Evolutionary conservation across 2,113 vertebrate genomes (phyloP), one percentile per base, ranked within the genome.

Genomic region (Ancistrus triradiatus): DNA sequence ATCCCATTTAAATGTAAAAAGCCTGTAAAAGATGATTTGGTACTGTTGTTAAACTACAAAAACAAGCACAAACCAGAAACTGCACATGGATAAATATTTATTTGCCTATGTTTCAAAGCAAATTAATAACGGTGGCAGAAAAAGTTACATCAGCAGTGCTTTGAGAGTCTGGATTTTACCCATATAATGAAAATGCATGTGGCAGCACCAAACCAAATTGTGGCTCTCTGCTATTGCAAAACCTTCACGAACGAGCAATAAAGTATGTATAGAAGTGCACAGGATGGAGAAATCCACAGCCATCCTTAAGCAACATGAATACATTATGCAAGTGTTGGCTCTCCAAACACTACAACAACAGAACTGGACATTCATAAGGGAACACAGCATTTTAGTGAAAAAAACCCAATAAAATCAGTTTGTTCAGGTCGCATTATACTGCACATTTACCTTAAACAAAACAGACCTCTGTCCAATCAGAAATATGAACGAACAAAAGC

Each of bases 111-210:
- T 56, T 56, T n/a, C n/a, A 49, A 52, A 73, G 37, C 27, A 48
- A 59, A 61, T 59, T 19, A 59, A 52, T 14, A 55, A 50, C 56
- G n/a, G n/a, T n/a, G 31, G 31, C 13, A 64, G 15, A 46, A 52
- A n/a, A 28, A 11, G 3, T 38, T 48, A 55, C 38, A 56, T 49
- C 40, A 51, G 37, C 61, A 74, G 66, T 69, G 71, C 71, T 74
- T n/a, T 73, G 25, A 31, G 49, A 52, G 48, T 60, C 42, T 53
- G 19, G 38, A 55, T 40, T 17, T 42, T 42, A 58, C 53, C 53
- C 33, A 50, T 15, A 57, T 42, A 66, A 50, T 50, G 55, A 50
- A 58, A 25, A 49, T 35, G 14, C 9, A 33, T 28, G 1, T 14
- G 27, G 19, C 17, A 19, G 13, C 31, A 25, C 31, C 28, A 66